Percentiles rank a stretch among this genome's conserved stretches.
Conservation (phyloP, 2,888 invertebrate species). For the Conus canariensis region DNA sequence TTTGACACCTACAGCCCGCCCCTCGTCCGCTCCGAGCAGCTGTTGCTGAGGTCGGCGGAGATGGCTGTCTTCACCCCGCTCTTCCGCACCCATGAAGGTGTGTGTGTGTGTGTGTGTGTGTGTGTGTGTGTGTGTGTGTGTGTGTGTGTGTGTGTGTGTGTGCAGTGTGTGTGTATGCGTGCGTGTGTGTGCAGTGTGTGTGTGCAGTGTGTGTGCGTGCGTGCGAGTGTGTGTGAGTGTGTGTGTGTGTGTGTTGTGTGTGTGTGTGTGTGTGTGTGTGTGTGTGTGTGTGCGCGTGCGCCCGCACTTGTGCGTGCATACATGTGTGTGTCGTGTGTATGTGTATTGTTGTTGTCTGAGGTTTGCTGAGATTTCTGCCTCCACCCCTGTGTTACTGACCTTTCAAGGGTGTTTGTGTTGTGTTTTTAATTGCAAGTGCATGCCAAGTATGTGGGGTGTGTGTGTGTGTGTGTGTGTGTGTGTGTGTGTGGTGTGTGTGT, state of each 20-base stretch:
- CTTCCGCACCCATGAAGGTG: conserved; percentile 74
- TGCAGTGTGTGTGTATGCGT: not conserved
- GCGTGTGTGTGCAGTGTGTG: not conserved
- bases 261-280: too few species aligned
- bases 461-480: not conserved
- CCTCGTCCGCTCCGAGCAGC: conserved; percentile 64
- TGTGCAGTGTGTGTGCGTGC: not conserved
- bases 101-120: not conserved
- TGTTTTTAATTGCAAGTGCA: too few species aligned
- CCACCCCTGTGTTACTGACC: too few species aligned
- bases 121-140: conserved; percentile 21
- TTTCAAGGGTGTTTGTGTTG: too few species aligned
- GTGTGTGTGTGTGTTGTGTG: too few species aligned
- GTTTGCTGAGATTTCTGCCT: too few species aligned
- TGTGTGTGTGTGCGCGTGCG: too few species aligned
- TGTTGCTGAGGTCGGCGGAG: conserved; percentile 72
- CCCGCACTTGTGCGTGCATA: too few species aligned
- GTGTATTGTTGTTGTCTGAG: too few species aligned
- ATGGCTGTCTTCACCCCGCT: conserved; percentile 71
- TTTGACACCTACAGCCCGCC: conserved; percentile 46
- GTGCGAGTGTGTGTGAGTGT: too few species aligned
- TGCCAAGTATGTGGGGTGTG: too few species aligned
- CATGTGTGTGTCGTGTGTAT: too few species aligned
- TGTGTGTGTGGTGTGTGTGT: not conserved
- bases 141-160: conserved; percentile 1